A percentile compares a stretch with the other conserved stretches of the same genome.
Evolutionary conservation across 2,888 invertebrate species (phyloP).

Genomic region (Coelopa pilipes): DNA sequence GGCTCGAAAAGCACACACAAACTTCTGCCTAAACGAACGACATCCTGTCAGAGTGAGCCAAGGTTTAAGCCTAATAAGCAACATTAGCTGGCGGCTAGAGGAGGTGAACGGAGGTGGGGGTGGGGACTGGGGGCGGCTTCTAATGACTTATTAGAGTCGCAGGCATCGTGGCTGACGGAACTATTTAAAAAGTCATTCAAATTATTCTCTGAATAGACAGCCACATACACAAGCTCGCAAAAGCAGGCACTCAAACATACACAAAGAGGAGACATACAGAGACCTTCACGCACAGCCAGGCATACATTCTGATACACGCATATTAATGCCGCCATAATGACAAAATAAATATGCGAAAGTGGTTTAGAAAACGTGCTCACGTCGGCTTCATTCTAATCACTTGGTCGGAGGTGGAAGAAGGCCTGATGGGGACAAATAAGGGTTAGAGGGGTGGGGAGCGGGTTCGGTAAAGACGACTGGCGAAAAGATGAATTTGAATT

Average conservation of each 20-base stretch:
- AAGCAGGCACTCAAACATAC: background rate
- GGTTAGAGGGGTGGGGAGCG: too few relatives aligned
- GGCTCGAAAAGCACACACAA: background rate
- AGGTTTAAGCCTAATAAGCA: slow-evolving; percentile 56
- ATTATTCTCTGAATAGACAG: slow-evolving; percentile 48
- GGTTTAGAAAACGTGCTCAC: slow-evolving; percentile 58
- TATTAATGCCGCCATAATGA: slow-evolving; percentile 64
- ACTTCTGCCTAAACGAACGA: background rate
- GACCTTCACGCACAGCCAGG: slow-evolving; percentile 23
- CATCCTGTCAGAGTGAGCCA: background rate
- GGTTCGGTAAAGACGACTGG: slow-evolving; percentile 21
- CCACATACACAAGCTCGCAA: background rate
- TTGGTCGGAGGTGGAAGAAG: background rate
- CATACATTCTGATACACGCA: slow-evolving; percentile 21
- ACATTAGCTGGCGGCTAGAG: slow-evolving; percentile 55
- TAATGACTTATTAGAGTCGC: slow-evolving; percentile 59
- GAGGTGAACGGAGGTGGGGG: slow-evolving; percentile 23
- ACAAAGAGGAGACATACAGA: slow-evolving; percentile 29
- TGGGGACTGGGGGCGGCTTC: slow-evolving; percentile 34
- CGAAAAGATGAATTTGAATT: slow-evolving; percentile 54
- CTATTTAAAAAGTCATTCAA: slow-evolving; percentile 66
- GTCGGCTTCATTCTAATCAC: slow-evolving; percentile 36
- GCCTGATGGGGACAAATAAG: too few relatives aligned
- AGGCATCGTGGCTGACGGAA: slow-evolving; percentile 45
- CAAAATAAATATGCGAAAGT: slow-evolving; percentile 66